A percentile compares a stretch with the other conserved stretches of the same genome.
These are phyloP conservation scores for Hyphantria cunea DNA, from an alignment of 1,140 invertebrate genomes.

Conservation along the genomic window DNA sequence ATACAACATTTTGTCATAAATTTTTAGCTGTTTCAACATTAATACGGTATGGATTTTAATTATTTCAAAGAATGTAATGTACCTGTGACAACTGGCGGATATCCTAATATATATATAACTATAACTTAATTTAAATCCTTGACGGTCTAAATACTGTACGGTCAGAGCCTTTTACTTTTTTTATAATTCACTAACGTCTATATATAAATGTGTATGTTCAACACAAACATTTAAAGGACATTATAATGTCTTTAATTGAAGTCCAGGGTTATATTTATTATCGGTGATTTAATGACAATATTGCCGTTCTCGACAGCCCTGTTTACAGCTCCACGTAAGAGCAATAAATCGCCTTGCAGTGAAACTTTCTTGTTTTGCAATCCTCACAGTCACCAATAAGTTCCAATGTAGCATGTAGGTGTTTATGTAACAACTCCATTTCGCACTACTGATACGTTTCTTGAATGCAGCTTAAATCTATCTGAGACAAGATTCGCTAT, in stretches of 20 bases:
- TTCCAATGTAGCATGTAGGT: constrained; percentile 7
- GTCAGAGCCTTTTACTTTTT: no score
- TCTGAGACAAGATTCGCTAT: background rate
- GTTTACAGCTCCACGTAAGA: constrained; percentile 11
- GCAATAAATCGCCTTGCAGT: constrained; percentile 16
- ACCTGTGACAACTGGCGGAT: no score
- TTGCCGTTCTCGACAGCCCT: constrained; percentile 5
- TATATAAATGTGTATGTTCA: background rate
- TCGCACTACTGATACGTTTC: constrained; percentile 13
- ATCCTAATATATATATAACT: no score
- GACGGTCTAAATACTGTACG: no score
- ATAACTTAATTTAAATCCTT: no score
- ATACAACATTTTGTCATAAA: no score
- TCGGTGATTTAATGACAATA: background rate
- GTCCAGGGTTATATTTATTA: background rate
- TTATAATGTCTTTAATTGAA: background rate
- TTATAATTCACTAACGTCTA: background rate
- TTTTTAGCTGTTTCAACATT: no score
- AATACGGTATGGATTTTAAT: no score
- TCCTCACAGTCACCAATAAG: constrained; percentile 23
- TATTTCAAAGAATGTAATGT: no score
- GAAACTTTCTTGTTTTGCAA: constrained; percentile 30
- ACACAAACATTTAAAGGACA: no score
- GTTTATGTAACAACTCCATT: constrained; percentile 29
- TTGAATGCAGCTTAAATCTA: constrained; percentile 18